These are phyloP conservation scores for Acheta domesticus DNA, from an alignment of 2,888 invertebrate species.

Conservation along the genomic window DNA sequence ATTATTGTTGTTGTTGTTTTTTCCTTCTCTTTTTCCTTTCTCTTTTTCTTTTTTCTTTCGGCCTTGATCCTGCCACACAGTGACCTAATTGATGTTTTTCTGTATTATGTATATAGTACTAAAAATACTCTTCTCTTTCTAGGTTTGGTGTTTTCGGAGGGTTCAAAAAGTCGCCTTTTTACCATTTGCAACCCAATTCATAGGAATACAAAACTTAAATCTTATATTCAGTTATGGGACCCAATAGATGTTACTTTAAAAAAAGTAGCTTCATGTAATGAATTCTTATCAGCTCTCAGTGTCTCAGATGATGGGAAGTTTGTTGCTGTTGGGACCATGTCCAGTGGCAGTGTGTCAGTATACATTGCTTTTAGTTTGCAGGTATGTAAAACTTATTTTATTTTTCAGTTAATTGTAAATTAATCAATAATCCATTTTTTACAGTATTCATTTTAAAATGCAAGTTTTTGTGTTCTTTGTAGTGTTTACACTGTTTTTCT, in stretches of 20 bases:
- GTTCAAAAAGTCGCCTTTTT: conserved; percentile 64
- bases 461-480: neutral
- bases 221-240: conserved; percentile 78
- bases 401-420: neutral
- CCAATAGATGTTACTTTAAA: conserved; percentile 58
- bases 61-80: too few relatives aligned
- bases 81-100: too few relatives aligned
- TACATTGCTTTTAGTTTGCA: conserved; percentile 89
- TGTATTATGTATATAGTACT: too few relatives aligned
- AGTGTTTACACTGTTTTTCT: conserved; percentile 3
- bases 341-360: conserved; percentile 85
- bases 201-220: conserved; percentile 66
- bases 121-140: conserved; percentile 24
- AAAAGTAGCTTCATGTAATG: conserved; percentile 60
- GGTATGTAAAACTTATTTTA: conserved; percentile 48
- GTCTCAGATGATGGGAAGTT: conserved; percentile 90
- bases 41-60: too few relatives aligned
- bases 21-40: too few relatives aligned
- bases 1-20: too few relatives aligned
- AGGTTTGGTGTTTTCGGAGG: conserved; percentile 72
- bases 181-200: conserved; percentile 77
- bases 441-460: neutral
- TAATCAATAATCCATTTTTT: neutral
- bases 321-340: conserved; percentile 90
- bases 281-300: conserved; percentile 78